Percentiles rank a stretch among this genome's conserved stretches.
Conservation (phyloP, 1,140 invertebrate species). For the Planococcus citri region DNA sequence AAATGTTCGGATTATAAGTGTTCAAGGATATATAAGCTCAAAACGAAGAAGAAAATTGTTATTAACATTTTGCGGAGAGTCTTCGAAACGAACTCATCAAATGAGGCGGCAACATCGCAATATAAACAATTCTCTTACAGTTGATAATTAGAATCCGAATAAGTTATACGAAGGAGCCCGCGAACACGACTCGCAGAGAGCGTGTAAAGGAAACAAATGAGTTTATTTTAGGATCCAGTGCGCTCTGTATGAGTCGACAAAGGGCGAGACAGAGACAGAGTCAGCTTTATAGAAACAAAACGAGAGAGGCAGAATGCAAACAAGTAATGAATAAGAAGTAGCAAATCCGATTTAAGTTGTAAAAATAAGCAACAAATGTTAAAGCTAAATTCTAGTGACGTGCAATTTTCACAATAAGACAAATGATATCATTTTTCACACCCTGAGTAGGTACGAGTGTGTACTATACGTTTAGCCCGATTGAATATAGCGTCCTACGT, state of each 20-base stretch:
- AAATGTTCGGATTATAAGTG: too few relatives aligned
- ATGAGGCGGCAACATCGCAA: too few relatives aligned
- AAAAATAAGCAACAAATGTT: constrained; percentile 3
- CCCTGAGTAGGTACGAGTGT: too few relatives aligned
- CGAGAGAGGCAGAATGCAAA: neutral
- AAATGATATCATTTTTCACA: constrained; percentile 2
- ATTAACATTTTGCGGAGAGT: too few relatives aligned
- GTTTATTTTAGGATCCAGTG: too few relatives aligned
- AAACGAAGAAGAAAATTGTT: too few relatives aligned
- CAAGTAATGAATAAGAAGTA: constrained; percentile 7
- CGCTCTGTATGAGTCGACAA: too few relatives aligned
- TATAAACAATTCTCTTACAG: neutral
- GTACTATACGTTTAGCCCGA: neutral
- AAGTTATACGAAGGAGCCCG: neutral
- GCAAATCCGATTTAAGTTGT: neutral
- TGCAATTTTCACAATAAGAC: neutral
- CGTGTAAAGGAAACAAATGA: too few relatives aligned
- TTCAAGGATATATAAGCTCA: too few relatives aligned
- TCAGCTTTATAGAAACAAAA: neutral
- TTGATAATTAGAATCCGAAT: neutral
- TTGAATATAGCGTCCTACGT: neutral
- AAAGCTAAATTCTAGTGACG: neutral
- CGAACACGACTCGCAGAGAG: neutral
- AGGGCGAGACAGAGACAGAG: neutral
- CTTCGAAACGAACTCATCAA: too few relatives aligned